A percentile compares a stretch with the other conserved stretches of the same genome.
phyloP scores from a whole-genome alignment of 2,113 vertebrate genomes.

The Aleadryas rufinucha region DNA sequence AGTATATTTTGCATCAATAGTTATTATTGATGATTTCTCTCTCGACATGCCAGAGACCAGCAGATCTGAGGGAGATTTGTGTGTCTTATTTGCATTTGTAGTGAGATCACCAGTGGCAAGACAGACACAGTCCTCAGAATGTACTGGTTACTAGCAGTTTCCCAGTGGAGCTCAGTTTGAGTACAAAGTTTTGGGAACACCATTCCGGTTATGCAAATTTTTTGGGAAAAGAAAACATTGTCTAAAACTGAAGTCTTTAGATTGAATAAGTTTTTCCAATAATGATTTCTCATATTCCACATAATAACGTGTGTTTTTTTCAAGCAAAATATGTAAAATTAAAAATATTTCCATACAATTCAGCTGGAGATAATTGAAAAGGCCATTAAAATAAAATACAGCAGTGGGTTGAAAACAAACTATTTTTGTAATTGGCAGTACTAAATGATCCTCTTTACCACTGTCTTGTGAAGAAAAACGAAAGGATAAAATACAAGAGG shows the following conservation, averaged over 20 bases:
- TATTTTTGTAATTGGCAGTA: background rate
- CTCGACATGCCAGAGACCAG: background rate
- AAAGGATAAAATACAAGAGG: background rate
- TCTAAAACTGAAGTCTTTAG: background rate
- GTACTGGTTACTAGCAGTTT: background rate
- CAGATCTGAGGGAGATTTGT: background rate
- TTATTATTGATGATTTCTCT: background rate
- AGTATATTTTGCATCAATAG: background rate
- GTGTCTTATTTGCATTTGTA: background rate
- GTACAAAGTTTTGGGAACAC: background rate
- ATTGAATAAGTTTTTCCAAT: background rate
- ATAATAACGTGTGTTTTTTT: accelerated
- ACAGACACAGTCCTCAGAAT: background rate
- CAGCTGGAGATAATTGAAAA: background rate
- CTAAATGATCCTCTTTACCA: background rate
- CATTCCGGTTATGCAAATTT: background rate
- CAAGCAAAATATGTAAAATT: background rate
- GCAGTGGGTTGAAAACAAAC: background rate
- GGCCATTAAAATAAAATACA: background rate
- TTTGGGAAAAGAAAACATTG: background rate
- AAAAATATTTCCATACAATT: background rate
- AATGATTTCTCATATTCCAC: background rate
- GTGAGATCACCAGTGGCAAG: background rate
- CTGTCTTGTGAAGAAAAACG: background rate
- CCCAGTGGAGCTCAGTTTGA: background rate